Percentiles rank a stretch among this genome's conserved stretches.
These are phyloP conservation scores for Acropora yongei DNA, from an alignment of 64 coral and sea anemone genomes.

Conservation along the genomic window DNA sequence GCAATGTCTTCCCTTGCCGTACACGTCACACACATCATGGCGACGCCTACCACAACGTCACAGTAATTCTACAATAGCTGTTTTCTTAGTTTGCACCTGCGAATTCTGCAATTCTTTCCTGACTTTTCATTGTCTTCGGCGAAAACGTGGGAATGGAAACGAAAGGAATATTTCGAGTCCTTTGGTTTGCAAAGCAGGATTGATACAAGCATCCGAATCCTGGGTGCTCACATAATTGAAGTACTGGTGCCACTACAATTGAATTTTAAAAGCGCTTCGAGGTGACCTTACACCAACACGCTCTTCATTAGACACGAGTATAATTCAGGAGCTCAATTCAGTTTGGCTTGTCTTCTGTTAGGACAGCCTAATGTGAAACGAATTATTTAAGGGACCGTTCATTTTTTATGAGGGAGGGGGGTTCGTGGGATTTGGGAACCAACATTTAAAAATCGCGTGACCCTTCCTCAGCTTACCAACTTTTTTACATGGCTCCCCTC, in stretches of 20 bases:
- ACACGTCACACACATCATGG: constrained; percentile 48
- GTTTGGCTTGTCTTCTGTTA: no score
- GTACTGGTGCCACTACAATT: not conserved
- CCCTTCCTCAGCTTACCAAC: no score
- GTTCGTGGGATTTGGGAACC: no score
- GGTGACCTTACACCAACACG: not conserved
- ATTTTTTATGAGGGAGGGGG: no score
- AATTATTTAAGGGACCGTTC: no score
- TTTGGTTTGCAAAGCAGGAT: not conserved
- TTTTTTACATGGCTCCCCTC: no score
- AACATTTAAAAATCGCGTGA: no score
- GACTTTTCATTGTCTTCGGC: constrained; percentile 70
- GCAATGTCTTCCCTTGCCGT: constrained; percentile 62
- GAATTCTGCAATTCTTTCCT: constrained; percentile 74
- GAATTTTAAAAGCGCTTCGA: not conserved
- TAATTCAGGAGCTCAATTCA: no score
- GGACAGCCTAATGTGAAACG: no score
- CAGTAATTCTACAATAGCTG: not conserved
- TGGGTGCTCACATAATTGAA: constrained; percentile 19
- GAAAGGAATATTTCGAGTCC: not conserved
- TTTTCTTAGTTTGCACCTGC: constrained; percentile 72
- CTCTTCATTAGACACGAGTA: no score
- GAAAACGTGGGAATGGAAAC: constrained; percentile 34
- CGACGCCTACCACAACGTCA: not conserved
- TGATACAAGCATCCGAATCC: constrained; percentile 25